phyloP scores from a whole-genome alignment of 2,888 invertebrate genomes.

The Hirtodrosophila duncani region DNA sequence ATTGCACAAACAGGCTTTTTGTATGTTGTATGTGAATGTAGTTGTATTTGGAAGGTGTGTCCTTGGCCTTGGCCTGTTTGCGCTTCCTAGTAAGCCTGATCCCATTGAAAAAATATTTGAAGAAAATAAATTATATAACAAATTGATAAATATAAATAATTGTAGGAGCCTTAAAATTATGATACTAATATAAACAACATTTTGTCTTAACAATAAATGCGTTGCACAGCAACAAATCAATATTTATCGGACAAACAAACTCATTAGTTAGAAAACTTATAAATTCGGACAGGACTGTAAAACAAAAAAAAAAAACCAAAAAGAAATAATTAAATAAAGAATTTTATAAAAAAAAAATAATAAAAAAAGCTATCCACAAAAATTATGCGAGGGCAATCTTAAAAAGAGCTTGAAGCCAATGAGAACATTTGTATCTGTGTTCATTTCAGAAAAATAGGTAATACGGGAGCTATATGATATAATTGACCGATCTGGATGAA shows the following conservation, averaged over 20 bases:
- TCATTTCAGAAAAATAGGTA: too few species aligned
- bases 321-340: conserved; percentile 3
- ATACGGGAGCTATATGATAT: too few species aligned
- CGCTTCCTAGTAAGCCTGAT: too few species aligned
- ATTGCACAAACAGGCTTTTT: too few species aligned
- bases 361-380: neutral
- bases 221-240: conserved; percentile 64
- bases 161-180: conserved; percentile 43
- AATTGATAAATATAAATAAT: conserved; percentile 41
- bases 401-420: too few species aligned
- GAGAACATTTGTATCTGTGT: too few species aligned
- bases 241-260: conserved; percentile 64
- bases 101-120: too few species aligned
- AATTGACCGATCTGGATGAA: too few species aligned
- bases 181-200: conserved; percentile 44
- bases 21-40: too few species aligned
- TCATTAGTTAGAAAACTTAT: conserved; percentile 44
- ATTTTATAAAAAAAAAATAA: neutral
- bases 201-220: conserved; percentile 42
- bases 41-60: too few species aligned
- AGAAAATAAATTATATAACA: conserved; percentile 33
- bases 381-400: too few species aligned
- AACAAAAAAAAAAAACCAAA: conserved; percentile 22
- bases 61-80: too few species aligned
- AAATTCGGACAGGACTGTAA: conserved; percentile 65